phyloP scores from a whole-genome alignment of 1,140 invertebrate genomes.

The Neelides sp. region DNA sequence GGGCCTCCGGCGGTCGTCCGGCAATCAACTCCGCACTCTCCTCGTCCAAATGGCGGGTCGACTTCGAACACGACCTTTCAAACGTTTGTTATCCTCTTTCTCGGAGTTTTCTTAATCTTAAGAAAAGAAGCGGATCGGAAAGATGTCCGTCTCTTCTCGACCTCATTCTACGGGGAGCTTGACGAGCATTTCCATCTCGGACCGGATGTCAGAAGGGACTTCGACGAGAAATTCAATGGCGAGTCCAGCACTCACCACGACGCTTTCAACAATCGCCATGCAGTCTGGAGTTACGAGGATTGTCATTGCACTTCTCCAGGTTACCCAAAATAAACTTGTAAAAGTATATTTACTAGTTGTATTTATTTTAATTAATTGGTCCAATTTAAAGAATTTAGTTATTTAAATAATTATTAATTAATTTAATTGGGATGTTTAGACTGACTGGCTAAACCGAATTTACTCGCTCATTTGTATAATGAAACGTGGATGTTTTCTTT shows the following conservation, averaged over 20 bases:
- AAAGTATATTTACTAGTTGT: neutral
- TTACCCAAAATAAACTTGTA: neutral
- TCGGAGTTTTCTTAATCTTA: too few species aligned
- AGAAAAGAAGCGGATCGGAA: too few species aligned
- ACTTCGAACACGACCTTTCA: too few species aligned
- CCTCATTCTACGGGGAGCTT: too few species aligned
- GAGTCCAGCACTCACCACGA: conserved; percentile 20
- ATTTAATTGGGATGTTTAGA: neutral
- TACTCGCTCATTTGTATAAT: neutral
- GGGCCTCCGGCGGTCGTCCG: too few species aligned
- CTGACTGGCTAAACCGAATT: neutral
- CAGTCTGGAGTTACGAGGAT: conserved; percentile 13
- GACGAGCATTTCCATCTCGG: too few species aligned
- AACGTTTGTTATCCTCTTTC: too few species aligned
- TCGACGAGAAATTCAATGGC: too few species aligned
- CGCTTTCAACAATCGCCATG: conserved; percentile 25
- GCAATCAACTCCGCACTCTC: too few species aligned
- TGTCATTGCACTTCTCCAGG: conserved; percentile 27
- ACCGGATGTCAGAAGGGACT: too few species aligned
- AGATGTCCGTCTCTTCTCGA: too few species aligned
- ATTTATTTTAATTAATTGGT: neutral
- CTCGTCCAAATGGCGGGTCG: too few species aligned
- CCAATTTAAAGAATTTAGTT: neutral
- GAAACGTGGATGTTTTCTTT: neutral
- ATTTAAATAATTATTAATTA: neutral